phyloP scores from a whole-genome alignment of 2,113 vertebrate species.

The Indicator maculatus region DNA sequence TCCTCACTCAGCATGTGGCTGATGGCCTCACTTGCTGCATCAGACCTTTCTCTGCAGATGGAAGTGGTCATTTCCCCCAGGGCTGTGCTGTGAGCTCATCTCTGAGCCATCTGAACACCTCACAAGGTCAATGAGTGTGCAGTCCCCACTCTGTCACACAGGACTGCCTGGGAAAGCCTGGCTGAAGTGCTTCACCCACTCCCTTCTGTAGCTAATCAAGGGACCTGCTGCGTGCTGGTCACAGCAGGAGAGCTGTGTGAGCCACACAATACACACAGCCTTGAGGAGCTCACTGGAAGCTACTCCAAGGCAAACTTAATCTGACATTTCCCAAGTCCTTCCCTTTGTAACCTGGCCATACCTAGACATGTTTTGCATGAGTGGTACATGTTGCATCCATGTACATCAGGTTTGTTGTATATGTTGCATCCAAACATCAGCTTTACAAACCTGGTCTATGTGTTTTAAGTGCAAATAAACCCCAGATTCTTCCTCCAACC shows the following conservation, averaged over 20 bases:
- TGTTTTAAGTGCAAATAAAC: not conserved
- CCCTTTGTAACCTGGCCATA: fast-evolving
- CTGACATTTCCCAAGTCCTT: not conserved
- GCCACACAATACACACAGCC: not conserved
- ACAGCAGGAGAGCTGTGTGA: too few species aligned
- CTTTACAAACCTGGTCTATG: not conserved
- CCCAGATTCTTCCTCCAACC: not conserved
- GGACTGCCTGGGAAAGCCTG: not conserved
- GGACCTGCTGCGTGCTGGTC: not conserved
- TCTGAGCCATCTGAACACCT: not conserved
- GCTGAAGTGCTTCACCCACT: not conserved
- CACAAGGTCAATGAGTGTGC: fast-evolving
- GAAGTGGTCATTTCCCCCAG: not conserved
- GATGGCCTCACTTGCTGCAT: not conserved
- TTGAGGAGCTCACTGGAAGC: not conserved
- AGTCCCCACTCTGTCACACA: not conserved
- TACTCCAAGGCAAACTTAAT: not conserved
- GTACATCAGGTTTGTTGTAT: not conserved
- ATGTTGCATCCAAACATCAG: too few species aligned
- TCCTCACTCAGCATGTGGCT: not conserved
- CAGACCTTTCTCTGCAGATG: not conserved
- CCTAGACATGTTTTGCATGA: fast-evolving
- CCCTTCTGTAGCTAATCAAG: not conserved
- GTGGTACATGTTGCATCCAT: not conserved
- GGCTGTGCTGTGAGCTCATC: not conserved